Percentiles rank a stretch among this genome's conserved stretches.
These are phyloP conservation scores for Brachyhypopomus occidentalis DNA, from an alignment of 2,113 vertebrate species.

Conservation along the genomic window DNA sequence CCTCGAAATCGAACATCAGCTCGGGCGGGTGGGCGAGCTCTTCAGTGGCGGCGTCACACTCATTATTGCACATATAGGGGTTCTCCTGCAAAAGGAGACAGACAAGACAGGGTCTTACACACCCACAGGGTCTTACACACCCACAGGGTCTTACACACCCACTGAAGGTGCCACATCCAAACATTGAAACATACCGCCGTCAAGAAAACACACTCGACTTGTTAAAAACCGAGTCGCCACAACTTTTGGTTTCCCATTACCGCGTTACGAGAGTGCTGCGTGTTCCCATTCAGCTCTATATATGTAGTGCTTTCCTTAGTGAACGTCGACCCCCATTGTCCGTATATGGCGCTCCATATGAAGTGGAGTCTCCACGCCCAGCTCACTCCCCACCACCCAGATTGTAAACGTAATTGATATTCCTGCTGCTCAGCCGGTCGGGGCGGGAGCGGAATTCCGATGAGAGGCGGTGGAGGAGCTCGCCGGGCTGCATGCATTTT, in stretches of 20 bases:
- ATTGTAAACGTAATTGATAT: conserved; percentile 72
- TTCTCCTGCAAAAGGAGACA: conserved; percentile 82
- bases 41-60: conserved; percentile 93
- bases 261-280: not conserved
- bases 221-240: too few species aligned
- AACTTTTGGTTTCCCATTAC: not conserved
- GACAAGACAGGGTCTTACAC: conserved; percentile 38
- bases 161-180: too few species aligned
- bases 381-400: conserved; percentile 24
- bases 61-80: conserved; percentile 99
- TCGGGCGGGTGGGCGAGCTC: conserved; percentile 94
- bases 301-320: too few species aligned
- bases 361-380: not conserved
- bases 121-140: too few species aligned
- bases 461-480: conserved; percentile 61
- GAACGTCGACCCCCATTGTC: too few species aligned
- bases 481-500: conserved; percentile 73
- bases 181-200: too few species aligned
- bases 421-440: conserved; percentile 55
- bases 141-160: not conserved
- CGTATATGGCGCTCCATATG: not conserved
- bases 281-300: too few species aligned
- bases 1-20: conserved; percentile 96
- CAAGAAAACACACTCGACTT: too few species aligned
- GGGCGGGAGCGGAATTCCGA: conserved; percentile 70